Evolutionary conservation across 2,113 vertebrate genomes (phyloP).

Genomic region (Chaetodon auriga): DNA sequence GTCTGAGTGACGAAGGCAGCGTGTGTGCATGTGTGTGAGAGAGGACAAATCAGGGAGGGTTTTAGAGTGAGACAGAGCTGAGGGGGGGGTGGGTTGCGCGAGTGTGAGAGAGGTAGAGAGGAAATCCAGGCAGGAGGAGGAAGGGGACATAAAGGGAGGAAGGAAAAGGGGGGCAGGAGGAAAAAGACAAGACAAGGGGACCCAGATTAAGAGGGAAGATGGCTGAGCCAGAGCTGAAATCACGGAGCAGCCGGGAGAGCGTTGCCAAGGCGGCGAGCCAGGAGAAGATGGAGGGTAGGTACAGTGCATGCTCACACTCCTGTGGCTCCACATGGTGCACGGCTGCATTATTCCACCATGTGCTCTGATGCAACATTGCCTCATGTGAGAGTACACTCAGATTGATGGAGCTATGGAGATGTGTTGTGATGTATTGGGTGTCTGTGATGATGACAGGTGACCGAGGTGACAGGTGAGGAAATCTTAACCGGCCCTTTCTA

Average conservation of each 20-base stretch:
- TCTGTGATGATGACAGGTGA: slow-evolving; percentile 10
- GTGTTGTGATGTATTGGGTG: not conserved
- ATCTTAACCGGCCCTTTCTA: not conserved
- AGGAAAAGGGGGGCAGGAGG: slow-evolving; percentile 40
- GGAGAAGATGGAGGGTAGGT: slow-evolving; percentile 82
- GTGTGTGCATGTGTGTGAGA: slow-evolving; percentile 41
- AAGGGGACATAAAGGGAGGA: slow-evolving; percentile 57
- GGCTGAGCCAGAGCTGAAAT: slow-evolving; percentile 83
- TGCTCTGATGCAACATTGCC: slow-evolving; percentile 69
- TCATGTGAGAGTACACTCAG: slow-evolving; percentile 26
- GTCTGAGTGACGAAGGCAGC: slow-evolving; percentile 53
- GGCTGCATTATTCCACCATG: slow-evolving; percentile 58
- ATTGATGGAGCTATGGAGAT: not conserved
- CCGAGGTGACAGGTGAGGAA: slow-evolving; percentile 7
- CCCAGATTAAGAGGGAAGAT: slow-evolving; percentile 64
- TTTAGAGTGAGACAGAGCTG: slow-evolving; percentile 14
- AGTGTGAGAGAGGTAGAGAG: slow-evolving; percentile 33
- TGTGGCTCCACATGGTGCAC: slow-evolving; percentile 68
- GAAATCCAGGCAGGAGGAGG: slow-evolving; percentile 45
- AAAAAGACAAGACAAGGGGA: slow-evolving; percentile 52
- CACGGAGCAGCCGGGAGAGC: slow-evolving; percentile 79
- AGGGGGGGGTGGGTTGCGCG: not conserved
- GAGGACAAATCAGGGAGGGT: slow-evolving; percentile 45
- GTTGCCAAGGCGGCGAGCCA: slow-evolving; percentile 76
- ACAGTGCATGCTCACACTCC: slow-evolving; percentile 45